Percentiles rank a stretch among this genome's conserved stretches.
These are phyloP conservation scores for Eulemur rubriventer DNA, from an alignment of 2,797 vertebrate genomes.

Conservation along the genomic window DNA sequence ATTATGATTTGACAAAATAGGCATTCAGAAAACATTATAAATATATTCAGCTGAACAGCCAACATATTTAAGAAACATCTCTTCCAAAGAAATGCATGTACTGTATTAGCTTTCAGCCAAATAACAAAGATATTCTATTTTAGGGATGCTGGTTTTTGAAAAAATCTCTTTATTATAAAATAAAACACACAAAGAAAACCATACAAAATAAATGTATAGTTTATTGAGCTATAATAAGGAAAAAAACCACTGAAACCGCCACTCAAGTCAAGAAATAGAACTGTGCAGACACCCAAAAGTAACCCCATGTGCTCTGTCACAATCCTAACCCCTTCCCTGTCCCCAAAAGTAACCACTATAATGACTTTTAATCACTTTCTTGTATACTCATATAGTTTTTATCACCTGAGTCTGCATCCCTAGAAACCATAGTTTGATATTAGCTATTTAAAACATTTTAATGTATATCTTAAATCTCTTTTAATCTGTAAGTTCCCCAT, in stretches of 20 bases:
- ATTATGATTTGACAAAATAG: conserved; percentile 45
- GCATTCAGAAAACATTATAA: conserved; percentile 15
- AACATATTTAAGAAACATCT: conserved; percentile 28
- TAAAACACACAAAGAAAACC: conserved; percentile 20
- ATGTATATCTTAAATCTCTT: not conserved
- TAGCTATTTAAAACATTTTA: not conserved
- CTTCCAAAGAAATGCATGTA: not conserved
- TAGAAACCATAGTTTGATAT: not conserved
- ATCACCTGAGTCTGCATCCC: not conserved
- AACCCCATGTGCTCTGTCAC: not conserved
- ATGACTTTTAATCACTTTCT: not conserved
- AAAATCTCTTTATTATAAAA: conserved; percentile 1
- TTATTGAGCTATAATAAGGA: not conserved
- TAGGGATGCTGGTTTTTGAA: not conserved
- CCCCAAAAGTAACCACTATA: not conserved
- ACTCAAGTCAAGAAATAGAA: not conserved
- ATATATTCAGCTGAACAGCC: conserved; percentile 24
- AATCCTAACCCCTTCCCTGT: not conserved
- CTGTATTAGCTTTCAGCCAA: not conserved
- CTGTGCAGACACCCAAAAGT: not conserved
- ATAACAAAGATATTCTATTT: conserved; percentile 8
- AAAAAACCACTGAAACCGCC: not conserved
- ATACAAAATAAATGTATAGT: not conserved
- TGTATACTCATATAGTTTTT: not conserved
- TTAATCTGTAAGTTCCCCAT: not conserved